phyloP scores from a whole-genome alignment of 2,888 invertebrate species.

The Drosophila antonietae region DNA sequence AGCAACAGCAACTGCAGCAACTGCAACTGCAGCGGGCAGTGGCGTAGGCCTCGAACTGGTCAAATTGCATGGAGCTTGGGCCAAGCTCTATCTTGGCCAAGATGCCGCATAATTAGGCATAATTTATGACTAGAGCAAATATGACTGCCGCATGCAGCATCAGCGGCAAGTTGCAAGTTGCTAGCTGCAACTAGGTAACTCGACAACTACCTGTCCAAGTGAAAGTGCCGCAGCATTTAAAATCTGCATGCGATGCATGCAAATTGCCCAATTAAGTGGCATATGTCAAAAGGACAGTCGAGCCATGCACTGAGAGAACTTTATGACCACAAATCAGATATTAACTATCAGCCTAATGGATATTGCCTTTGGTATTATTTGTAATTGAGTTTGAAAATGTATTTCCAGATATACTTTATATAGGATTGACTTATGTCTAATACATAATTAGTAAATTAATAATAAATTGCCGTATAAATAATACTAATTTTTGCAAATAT shows the following conservation, averaged over 20 bases:
- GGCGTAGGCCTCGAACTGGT: slow-evolving; percentile 46
- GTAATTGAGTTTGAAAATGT: not conserved
- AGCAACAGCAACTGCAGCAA: not conserved
- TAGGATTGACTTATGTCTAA: too few species aligned
- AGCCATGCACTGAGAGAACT: slow-evolving; percentile 14
- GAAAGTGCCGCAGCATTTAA: slow-evolving; percentile 61
- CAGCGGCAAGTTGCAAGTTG: slow-evolving; percentile 15
- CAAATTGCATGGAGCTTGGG: slow-evolving; percentile 74
- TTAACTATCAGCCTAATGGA: not conserved
- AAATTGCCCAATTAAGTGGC: slow-evolving; percentile 53
- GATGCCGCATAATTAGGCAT: slow-evolving; percentile 77
- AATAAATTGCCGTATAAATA: not conserved
- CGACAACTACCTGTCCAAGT: slow-evolving; percentile 44
- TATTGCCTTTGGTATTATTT: not conserved
- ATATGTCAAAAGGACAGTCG: slow-evolving; percentile 57
- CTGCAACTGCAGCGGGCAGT: slow-evolving; percentile 28
- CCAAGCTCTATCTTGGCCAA: slow-evolving; percentile 66
- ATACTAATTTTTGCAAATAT: not conserved
- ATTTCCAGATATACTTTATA: not conserved
- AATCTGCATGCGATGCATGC: slow-evolving; percentile 44
- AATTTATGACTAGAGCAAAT: slow-evolving; percentile 70
- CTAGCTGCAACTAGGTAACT: not conserved
- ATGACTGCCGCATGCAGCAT: slow-evolving; percentile 42
- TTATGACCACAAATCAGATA: not conserved
- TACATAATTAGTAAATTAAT: not conserved